phyloP scores from a whole-genome alignment of 2,888 invertebrate species.

The Anoplius nigerrimus region DNA sequence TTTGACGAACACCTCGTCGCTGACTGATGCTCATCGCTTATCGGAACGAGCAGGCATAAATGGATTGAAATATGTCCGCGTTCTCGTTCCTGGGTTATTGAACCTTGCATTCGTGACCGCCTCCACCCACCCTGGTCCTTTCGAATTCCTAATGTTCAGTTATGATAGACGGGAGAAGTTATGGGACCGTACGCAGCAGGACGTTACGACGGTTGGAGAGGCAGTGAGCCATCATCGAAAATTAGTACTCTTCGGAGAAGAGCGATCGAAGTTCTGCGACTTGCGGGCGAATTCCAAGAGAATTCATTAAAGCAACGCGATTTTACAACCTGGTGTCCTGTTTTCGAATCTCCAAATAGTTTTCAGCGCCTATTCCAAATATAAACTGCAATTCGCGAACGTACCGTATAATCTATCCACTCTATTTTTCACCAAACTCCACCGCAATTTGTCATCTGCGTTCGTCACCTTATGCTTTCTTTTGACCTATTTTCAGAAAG shows the following conservation, averaged over 20 bases:
- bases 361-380: too few species aligned
- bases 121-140: constrained; percentile 26
- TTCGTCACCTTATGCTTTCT: too few species aligned
- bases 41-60: constrained; percentile 52
- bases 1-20: constrained; percentile 49
- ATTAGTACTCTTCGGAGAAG: constrained; percentile 55
- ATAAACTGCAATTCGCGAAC: too few species aligned
- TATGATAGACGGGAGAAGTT: constrained; percentile 53
- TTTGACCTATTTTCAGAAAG: too few species aligned
- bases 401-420: too few species aligned
- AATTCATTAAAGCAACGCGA: too few species aligned
- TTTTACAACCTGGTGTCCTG: too few species aligned
- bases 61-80: constrained; percentile 59
- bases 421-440: too few species aligned
- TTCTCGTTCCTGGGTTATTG: constrained; percentile 51
- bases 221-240: constrained; percentile 52
- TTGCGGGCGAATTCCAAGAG: background rate
- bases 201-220: constrained; percentile 48
- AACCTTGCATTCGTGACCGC: constrained; percentile 35
- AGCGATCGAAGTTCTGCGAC: constrained; percentile 33
- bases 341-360: too few species aligned
- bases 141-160: constrained; percentile 59
- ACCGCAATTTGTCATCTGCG: too few species aligned
- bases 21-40: constrained; percentile 63
- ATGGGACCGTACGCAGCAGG: constrained; percentile 51